Percentiles rank a stretch among this genome's conserved stretches.
Evolutionary conservation across 2,113 vertebrate genomes (phyloP).

Genomic region (Chionodraco myersi): DNA sequence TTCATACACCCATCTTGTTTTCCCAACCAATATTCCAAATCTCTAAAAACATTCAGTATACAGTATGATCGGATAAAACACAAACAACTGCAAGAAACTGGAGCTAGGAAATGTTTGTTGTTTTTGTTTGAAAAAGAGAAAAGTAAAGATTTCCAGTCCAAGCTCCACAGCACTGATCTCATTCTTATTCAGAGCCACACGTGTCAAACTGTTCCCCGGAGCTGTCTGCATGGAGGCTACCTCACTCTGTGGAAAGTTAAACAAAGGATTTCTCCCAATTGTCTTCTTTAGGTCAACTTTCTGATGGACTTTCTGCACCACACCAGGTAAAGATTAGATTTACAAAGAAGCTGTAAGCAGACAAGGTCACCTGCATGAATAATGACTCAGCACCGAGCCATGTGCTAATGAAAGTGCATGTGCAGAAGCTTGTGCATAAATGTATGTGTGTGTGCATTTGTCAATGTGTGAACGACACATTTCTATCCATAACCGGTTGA

Average conservation of each 20-base stretch:
- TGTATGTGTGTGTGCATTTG: background rate
- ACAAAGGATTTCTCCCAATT: constrained; percentile 27
- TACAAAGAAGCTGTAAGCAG: background rate
- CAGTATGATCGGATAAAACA: background rate
- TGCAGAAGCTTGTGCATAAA: background rate
- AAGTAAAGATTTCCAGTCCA: background rate
- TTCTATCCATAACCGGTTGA: constrained; percentile 5
- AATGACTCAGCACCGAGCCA: constrained; percentile 17
- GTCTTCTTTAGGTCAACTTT: constrained; percentile 4
- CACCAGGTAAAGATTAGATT: background rate
- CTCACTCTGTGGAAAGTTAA: constrained; percentile 26
- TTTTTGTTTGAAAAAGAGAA: background rate
- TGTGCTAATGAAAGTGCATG: background rate
- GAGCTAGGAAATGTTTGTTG: background rate
- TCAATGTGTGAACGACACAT: background rate
- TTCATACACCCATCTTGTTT: no score
- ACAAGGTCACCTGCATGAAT: constrained; percentile 28
- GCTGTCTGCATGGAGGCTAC: constrained; percentile 22
- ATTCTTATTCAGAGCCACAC: constrained; percentile 56
- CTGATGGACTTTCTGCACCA: background rate
- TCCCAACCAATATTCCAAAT: background rate
- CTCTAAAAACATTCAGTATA: background rate
- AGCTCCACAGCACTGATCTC: constrained; percentile 18
- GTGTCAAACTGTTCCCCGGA: constrained; percentile 33
- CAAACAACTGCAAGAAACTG: background rate